Percentiles rank a stretch among this genome's conserved stretches.
Conservation (phyloP, 2,888 invertebrate genomes). For the Anticlea derivata region DNA sequence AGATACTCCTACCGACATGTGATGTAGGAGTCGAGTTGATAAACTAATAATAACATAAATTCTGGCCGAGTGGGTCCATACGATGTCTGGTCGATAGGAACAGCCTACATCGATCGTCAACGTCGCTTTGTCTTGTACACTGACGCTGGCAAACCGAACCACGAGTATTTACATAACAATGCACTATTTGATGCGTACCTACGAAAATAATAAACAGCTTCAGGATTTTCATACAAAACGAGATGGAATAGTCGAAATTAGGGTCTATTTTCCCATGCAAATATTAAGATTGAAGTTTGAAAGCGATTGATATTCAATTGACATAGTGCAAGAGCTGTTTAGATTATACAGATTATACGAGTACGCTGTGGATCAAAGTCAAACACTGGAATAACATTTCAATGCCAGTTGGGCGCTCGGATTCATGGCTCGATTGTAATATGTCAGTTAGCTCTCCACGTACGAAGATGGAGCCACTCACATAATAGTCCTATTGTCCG, state of each 20-base stretch:
- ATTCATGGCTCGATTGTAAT: slow-evolving; percentile 58
- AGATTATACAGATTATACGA: slow-evolving; percentile 52
- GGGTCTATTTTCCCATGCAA: neutral
- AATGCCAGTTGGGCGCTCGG: slow-evolving; percentile 55
- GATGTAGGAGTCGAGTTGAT: slow-evolving; percentile 30
- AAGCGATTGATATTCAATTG: slow-evolving; percentile 42
- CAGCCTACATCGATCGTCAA: slow-evolving; percentile 74
- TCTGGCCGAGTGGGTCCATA: slow-evolving; percentile 57
- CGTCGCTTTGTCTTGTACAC: slow-evolving; percentile 79
- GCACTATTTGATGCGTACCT: slow-evolving; percentile 71
- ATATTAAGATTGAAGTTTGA: slow-evolving; percentile 34
- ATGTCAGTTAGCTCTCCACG: slow-evolving; percentile 53
- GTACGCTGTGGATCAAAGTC: slow-evolving; percentile 56
- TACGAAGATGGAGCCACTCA: slow-evolving; percentile 60
- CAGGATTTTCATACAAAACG: slow-evolving; percentile 9
- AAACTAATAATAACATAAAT: slow-evolving; percentile 45
- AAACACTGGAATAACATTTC: slow-evolving; percentile 62
- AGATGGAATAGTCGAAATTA: neutral
- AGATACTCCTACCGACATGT: slow-evolving; percentile 14
- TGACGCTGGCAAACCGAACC: slow-evolving; percentile 74
- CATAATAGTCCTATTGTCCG: slow-evolving; percentile 70
- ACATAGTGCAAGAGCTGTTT: slow-evolving; percentile 54
- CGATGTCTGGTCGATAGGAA: slow-evolving; percentile 68
- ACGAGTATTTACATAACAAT: slow-evolving; percentile 81
- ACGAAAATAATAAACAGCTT: slow-evolving; percentile 21